Conservation (phyloP, 2,888 invertebrate genomes). For the Erebia palarica region DNA sequence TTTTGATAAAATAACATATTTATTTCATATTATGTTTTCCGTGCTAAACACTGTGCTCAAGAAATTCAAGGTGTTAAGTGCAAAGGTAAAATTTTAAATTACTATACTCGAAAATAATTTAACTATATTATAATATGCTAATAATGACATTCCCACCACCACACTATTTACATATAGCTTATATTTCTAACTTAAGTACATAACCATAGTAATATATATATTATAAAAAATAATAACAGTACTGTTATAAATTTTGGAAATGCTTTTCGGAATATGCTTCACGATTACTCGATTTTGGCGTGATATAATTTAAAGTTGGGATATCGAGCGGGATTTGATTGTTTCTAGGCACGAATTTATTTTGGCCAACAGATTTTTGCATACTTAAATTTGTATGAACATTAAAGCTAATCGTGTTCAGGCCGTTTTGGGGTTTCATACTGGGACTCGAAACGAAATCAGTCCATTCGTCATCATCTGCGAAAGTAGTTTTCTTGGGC, state of each 20-base stretch:
- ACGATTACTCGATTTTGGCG: constrained; percentile 67
- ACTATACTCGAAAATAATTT: constrained; percentile 27
- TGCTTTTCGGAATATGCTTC: constrained; percentile 70
- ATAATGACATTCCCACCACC: constrained; percentile 55
- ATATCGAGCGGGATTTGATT: constrained; percentile 66
- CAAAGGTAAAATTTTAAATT: constrained; percentile 11
- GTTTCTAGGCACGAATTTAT: constrained; percentile 56
- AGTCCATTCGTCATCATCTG: constrained; percentile 78
- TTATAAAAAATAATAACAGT: constrained; percentile 40
- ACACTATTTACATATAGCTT: constrained; percentile 65
- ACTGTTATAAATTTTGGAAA: constrained; percentile 81
- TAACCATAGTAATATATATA: constrained; percentile 47
- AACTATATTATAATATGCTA: constrained; percentile 25
- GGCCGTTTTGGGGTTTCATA: constrained; percentile 70
- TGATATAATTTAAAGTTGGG: constrained; percentile 74
- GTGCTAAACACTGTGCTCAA: constrained; percentile 12
- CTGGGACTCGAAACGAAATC: constrained; percentile 76
- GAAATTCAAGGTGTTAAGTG: constrained; percentile 20
- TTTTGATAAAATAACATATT: constrained; percentile 16
- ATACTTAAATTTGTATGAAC: constrained; percentile 72
- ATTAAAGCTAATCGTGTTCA: constrained; percentile 76
- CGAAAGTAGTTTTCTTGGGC: constrained; percentile 57
- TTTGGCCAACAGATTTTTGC: constrained; percentile 58
- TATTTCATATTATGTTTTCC: constrained; percentile 10
- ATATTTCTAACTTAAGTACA: constrained; percentile 63